Percentiles rank a stretch among this genome's conserved stretches.
phyloP scores from a whole-genome alignment of 2,888 invertebrate species.

The Leptogaster cylindrica region DNA sequence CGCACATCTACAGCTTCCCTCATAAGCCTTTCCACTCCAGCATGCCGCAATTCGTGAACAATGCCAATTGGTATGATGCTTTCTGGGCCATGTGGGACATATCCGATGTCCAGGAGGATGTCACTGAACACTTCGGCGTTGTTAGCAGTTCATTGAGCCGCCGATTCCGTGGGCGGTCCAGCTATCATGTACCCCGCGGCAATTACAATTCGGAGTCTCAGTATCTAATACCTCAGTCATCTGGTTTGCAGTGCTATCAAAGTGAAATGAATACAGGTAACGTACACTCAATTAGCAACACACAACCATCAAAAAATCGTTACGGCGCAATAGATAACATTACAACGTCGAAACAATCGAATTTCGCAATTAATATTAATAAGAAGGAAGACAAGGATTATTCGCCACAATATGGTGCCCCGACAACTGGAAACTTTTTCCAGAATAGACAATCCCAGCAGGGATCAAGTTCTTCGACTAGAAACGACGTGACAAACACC shows the following conservation, averaged over 20 bases:
- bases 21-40: constrained; percentile 80
- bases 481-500: constrained; percentile 45
- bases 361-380: constrained; percentile 50
- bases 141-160: constrained; percentile 82
- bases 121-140: constrained; percentile 90
- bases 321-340: constrained; percentile 56
- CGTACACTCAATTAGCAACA: constrained; percentile 49
- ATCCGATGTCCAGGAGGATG: constrained; percentile 92
- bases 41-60: constrained; percentile 63
- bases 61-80: constrained; percentile 72
- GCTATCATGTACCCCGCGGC: constrained; percentile 76
- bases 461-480: constrained; percentile 35
- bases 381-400: constrained; percentile 50
- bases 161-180: constrained; percentile 76
- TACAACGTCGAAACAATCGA: constrained; percentile 38
- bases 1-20: constrained; percentile 96
- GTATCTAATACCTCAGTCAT: constrained; percentile 56
- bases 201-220: constrained; percentile 67
- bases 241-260: constrained; percentile 47
- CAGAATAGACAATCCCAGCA: constrained; percentile 44
- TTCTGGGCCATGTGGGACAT: constrained; percentile 95
- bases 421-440: constrained; percentile 49
- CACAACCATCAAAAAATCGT: constrained; percentile 52
- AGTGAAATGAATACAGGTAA: constrained; percentile 52
- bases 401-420: constrained; percentile 51